Base-by-base conservation (phyloP, 1,140 invertebrate species). In the Triops cancriformis region DNA sequence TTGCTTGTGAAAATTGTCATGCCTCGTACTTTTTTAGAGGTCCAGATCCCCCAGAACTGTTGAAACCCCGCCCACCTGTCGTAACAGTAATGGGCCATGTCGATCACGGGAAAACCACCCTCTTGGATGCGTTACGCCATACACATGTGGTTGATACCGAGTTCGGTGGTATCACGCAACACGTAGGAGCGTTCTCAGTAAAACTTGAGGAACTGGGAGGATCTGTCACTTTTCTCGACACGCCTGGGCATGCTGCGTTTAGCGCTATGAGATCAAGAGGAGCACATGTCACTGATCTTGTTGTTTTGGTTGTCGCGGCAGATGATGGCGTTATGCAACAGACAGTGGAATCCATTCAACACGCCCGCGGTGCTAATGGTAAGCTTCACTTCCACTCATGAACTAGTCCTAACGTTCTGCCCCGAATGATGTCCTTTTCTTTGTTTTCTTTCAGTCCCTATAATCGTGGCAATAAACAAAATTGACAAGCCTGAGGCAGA, bases 71-170 rank as follows among this genome's bases (percentile, higher is more conserved):
- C 31, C 91, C 93, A 28, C 95, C 97, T 0, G 92, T 99, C 1
- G 96, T 99, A 1, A 97, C 97, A 5, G 94, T 99, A 18, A 99
- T 99, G 97, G 98, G 98, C 0, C 98, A 99, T 86, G 96, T 99
- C 1, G 98, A 99, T 89, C 98, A 99, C 87, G 97, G 97, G 1
- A 99, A 99, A 89, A 99, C 98, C 5, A 99, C 98, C 4, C 86
- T 99, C 4, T 85, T 99, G 9, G 98, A 99, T 87, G 87, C 92
- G 0, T 85, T 99, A 26, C 85, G 98, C 77, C 89, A 96, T 76
- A 91, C 95, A 0, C 89, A 90, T 78, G 91, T 99, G 51, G 97
- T 96, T 0, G 89, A 91, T 26, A 87, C 90, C 45, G 98, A 99
- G 87, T 98, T 97, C 86, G 98, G 98, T n/a, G 98, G 98, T 23